These are phyloP conservation scores for Netelia inedita DNA, from an alignment of 2,888 invertebrate genomes.

Conservation along the genomic window DNA sequence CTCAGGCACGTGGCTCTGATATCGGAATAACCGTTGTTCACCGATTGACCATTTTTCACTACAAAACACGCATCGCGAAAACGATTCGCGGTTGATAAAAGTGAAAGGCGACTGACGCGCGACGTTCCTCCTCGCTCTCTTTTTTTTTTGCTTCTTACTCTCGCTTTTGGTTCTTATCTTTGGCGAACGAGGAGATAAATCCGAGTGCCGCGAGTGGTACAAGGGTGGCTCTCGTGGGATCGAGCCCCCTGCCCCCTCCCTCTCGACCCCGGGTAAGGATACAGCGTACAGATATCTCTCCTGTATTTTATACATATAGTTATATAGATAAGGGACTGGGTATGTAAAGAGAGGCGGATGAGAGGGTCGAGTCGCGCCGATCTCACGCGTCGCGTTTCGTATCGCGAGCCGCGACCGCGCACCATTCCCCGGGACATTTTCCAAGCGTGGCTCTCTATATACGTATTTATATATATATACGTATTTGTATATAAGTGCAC, in stretches of 20 bases:
- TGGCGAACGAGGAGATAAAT: conserved; percentile 80
- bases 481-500: conserved; percentile 60
- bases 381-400: conserved; percentile 13
- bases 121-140: background rate
- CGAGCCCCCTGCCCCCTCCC: background rate
- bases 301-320: conserved; percentile 26
- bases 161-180: conserved; percentile 66
- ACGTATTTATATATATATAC: conserved; percentile 68
- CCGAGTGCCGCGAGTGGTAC: conserved; percentile 76
- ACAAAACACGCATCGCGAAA: background rate
- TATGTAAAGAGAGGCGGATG: conserved; percentile 13
- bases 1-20: too few species aligned
- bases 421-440: conserved; percentile 8
- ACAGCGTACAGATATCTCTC: conserved; percentile 15
- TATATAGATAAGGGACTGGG: conserved; percentile 48
- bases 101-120: too few species aligned
- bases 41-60: conserved; percentile 52
- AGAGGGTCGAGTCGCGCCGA: conserved; percentile 13
- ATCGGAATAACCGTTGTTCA: too few species aligned
- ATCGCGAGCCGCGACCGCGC: background rate
- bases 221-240: conserved; percentile 40
- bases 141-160: conserved; percentile 43
- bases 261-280: conserved; percentile 20
- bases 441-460: background rate
- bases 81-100: too few species aligned